Base-by-base conservation (phyloP, 1,140 invertebrate species). In the Ctenoplectra terminalis region DNA sequence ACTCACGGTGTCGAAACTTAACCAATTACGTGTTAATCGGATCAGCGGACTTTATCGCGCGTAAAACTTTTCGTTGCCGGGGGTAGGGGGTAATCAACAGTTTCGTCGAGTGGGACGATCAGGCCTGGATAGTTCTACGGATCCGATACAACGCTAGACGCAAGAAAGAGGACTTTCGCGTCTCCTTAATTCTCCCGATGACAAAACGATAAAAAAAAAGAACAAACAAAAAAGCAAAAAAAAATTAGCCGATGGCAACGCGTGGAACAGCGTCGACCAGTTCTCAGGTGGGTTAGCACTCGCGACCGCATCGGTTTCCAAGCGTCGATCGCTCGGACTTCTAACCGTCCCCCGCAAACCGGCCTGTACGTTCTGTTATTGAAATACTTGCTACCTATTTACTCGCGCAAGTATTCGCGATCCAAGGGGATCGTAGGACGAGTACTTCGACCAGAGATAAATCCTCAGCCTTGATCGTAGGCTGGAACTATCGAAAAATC, bases 371-470 rank as follows among this genome's bases (percentile, higher is more conserved):
- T 61, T 8, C 66, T 70, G 81, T 88, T 89, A 89, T 90, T 83
- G 86, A 66, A 88, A 89, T 88, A 88, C 87, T 90, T 89, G 67
- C 67, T 82, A 61, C 66, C 64, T 85, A 89, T 77, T 87, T 89
- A 74, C 74, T 79, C 20, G 75, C 43, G 29, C 78, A 88, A 87
- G 84, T 89, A 89, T 88, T 89, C 60, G 46, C 66, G 78, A 69
- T 56, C 73, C 31, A 37, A n/a, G n/a, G n/a, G n/a, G n/a, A n/a
- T n/a, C n/a, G n/a, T n/a, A n/a, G n/a, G n/a, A 79, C 54, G 67
- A 72, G 72, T 79, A 79, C 61, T 67, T 43, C 66, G 54, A n/a
- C n/a, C 23, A 37, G 31, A 26, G 31, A 79, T 50, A 37, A 58
- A 72, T 31, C 29, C 20, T 71, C 15, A 31, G 37, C 46, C 60